Evolutionary conservation across 2,888 invertebrate genomes (phyloP).

Genomic region (Gastracanthus pulcherrimus): DNA sequence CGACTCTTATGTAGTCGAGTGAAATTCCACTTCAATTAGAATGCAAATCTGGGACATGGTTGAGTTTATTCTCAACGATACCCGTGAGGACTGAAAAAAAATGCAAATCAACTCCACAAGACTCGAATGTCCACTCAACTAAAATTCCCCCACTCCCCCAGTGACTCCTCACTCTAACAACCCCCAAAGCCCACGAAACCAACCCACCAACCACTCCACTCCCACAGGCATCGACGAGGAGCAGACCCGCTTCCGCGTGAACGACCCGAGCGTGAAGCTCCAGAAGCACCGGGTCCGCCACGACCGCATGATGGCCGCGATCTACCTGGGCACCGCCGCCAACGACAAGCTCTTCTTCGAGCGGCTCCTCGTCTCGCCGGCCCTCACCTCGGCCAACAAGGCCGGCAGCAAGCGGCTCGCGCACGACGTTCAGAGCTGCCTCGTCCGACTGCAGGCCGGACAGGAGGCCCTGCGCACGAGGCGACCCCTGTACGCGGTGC

Average conservation of each 20-base stretch:
- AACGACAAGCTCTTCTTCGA: slow-evolving; percentile 77
- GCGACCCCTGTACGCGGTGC: slow-evolving; percentile 77
- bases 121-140: too few species aligned
- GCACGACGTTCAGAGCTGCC: slow-evolving; percentile 69
- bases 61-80: too few species aligned
- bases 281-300: slow-evolving; percentile 57
- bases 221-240: slow-evolving; percentile 69
- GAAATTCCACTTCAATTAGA: too few species aligned
- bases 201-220: too few species aligned
- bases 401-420: slow-evolving; percentile 70
- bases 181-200: too few species aligned
- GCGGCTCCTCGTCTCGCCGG: slow-evolving; percentile 68
- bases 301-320: slow-evolving; percentile 72
- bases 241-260: slow-evolving; percentile 67
- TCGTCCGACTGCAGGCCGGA: slow-evolving; percentile 71
- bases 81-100: too few species aligned
- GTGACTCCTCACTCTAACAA: too few species aligned
- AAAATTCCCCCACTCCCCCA: too few species aligned
- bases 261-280: slow-evolving; percentile 62
- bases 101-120: too few species aligned
- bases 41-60: too few species aligned
- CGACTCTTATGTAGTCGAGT: too few species aligned
- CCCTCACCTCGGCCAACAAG: slow-evolving; percentile 74
- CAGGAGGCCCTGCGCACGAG: slow-evolving; percentile 77
- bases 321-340: slow-evolving; percentile 77